phyloP scores from a whole-genome alignment of 2,888 invertebrate species.

The Plebejus melissa region DNA sequence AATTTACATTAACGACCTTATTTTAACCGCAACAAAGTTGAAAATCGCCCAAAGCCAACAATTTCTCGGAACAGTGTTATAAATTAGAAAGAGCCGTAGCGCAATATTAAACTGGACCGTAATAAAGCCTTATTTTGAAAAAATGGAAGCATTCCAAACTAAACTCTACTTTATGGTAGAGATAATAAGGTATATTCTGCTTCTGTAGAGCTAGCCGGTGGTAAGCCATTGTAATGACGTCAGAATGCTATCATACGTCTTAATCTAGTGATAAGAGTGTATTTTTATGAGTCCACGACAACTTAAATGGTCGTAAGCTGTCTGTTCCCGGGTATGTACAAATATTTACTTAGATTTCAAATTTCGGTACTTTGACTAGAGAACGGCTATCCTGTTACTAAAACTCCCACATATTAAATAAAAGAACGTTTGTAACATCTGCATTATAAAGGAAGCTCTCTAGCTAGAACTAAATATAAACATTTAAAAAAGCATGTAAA shows the following conservation, averaged over 20 bases:
- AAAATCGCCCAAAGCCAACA: conserved; percentile 33
- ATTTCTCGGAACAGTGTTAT: conserved; percentile 30
- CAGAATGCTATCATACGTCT: conserved; percentile 48
- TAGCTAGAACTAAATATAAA: too few relatives aligned
- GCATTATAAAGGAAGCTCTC: too few relatives aligned
- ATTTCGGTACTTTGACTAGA: conserved; percentile 30
- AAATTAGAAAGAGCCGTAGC: conserved; percentile 42
- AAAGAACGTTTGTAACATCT: too few relatives aligned
- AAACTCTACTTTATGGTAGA: conserved; percentile 35
- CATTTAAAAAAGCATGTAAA: neutral
- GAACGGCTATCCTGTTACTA: too few relatives aligned
- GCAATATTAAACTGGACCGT: conserved; percentile 46
- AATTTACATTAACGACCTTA: neutral
- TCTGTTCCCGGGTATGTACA: conserved; percentile 42
- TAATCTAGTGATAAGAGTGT: conserved; percentile 47
- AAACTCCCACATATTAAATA: too few relatives aligned
- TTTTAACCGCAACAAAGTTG: conserved; percentile 21
- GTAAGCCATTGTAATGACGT: conserved; percentile 41
- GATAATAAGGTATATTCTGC: conserved; percentile 35
- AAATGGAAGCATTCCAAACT: conserved; percentile 26
- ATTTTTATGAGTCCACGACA: conserved; percentile 47
- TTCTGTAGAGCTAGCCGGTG: neutral
- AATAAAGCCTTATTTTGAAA: conserved; percentile 42
- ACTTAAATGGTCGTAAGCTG: conserved; percentile 46
- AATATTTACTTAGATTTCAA: conserved; percentile 20